Evolutionary conservation across 2,888 invertebrate species (phyloP), one percentile per base, ranked within the genome.

Genomic region (Saturnia pavonia): DNA sequence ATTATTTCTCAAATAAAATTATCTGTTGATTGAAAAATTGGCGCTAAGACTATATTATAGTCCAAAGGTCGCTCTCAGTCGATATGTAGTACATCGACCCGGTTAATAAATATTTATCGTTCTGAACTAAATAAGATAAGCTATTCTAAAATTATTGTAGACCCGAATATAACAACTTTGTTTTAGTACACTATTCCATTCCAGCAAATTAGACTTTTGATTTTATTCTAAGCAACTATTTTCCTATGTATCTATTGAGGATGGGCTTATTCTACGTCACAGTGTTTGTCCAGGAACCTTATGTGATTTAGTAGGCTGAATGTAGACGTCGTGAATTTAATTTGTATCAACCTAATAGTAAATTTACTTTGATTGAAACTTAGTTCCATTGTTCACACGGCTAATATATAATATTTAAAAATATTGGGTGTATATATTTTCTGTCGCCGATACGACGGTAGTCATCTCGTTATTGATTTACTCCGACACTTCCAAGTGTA

Each of bases 31-130:
- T n/a, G n/a, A n/a, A n/a, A n/a, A n/a, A n/a, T n/a, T n/a, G n/a
- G n/a, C n/a, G n/a, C n/a, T n/a, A n/a, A n/a, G n/a, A n/a, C n/a
- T n/a, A n/a, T n/a, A n/a, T n/a, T 34, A 34, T 34, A 34, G 34
- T 34, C 34, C 34, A 34, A 60, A 60, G 27, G 57, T 60, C 27
- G 27, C 27, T 6, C 12, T 60, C 88, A 86, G 86, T 54, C 54
- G n/a, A 22, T 54, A 22, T 8, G 88, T 88, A 88, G 87, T 83
- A 76, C 84, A 83, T 80, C 78, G 86, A 87, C 82, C 86, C 77
- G 77, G 74, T 73, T 76, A 74, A 76, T 79, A 78, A 82, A 82
- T 80, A 84, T 86, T 84, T 84, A 81, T 82, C 82, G 81, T 77
- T 82, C 85, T 83, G 79, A 77, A 79, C 78, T 77, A 80, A 75